phyloP scores from a whole-genome alignment of 1,140 invertebrate species.

The Nymphalis io region DNA sequence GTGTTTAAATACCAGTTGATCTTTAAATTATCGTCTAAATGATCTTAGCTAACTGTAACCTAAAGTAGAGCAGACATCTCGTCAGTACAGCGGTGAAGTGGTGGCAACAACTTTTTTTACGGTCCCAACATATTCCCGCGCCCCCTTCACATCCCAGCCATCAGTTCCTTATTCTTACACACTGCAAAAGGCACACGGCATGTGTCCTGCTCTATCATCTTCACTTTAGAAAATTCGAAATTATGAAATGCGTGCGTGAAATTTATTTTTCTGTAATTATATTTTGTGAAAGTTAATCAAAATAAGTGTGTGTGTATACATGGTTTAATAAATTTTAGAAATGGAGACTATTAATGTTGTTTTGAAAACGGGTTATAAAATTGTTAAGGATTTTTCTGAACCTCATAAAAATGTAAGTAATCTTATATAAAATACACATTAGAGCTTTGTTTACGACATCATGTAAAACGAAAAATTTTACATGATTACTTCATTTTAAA shows the following conservation, averaged over 20 bases:
- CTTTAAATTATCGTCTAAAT: too few relatives aligned
- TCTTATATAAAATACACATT: not conserved
- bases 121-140: slow-evolving; percentile 69
- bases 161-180: slow-evolving; percentile 74
- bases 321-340: slow-evolving; percentile 21
- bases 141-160: slow-evolving; percentile 62
- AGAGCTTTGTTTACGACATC: not conserved
- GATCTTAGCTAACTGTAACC: not conserved
- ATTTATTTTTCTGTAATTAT: slow-evolving; percentile 14
- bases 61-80: slow-evolving; percentile 61
- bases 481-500: not conserved
- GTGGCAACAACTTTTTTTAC: slow-evolving; percentile 73
- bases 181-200: slow-evolving; percentile 53
- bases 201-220: slow-evolving; percentile 44
- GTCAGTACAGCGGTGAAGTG: slow-evolving; percentile 52
- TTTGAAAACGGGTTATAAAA: slow-evolving; percentile 72
- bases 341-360: slow-evolving; percentile 72
- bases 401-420: slow-evolving; percentile 70
- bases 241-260: slow-evolving; percentile 4
- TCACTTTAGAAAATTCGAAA: not conserved
- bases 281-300: slow-evolving; percentile 6
- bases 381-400: slow-evolving; percentile 70
- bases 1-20: too few relatives aligned
- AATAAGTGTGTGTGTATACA: not conserved
- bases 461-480: not conserved